phyloP scores from a whole-genome alignment of 2,888 invertebrate genomes.

The Hirtodrosophila trivittata region DNA sequence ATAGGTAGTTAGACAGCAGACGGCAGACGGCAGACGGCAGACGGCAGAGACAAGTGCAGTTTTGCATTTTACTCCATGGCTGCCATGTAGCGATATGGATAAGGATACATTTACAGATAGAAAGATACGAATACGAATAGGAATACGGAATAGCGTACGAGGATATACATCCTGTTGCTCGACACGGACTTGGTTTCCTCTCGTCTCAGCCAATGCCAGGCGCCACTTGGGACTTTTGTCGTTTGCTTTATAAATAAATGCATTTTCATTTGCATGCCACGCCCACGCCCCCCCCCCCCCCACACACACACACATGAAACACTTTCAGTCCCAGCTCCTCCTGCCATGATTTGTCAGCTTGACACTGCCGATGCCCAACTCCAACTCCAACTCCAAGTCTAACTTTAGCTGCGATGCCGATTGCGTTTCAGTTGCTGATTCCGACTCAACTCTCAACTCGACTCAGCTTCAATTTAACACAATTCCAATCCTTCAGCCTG shows the following conservation, averaged over 20 bases:
- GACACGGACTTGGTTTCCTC: slow-evolving; percentile 35
- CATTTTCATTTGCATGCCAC: slow-evolving; percentile 70
- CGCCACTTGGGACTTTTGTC: slow-evolving; percentile 62
- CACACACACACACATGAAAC: slow-evolving; percentile 1
- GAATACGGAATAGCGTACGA: too few relatives aligned
- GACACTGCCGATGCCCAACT: slow-evolving; percentile 29
- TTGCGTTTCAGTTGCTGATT: too few relatives aligned
- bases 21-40: slow-evolving; percentile 38
- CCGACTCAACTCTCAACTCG: background rate
- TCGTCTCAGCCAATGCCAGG: slow-evolving; percentile 11
- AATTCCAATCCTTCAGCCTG: slow-evolving; percentile 5
- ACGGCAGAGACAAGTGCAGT: slow-evolving; percentile 58
- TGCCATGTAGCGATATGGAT: slow-evolving; percentile 53
- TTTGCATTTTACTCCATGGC: slow-evolving; percentile 53
- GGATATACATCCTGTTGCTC: slow-evolving; percentile 66
- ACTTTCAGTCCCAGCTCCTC: background rate
- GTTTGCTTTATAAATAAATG: slow-evolving; percentile 70
- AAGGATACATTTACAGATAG: slow-evolving; percentile 55
- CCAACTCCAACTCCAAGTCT: background rate
- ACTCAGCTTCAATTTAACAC: slow-evolving; percentile 2
- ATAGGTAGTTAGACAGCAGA: slow-evolving; percentile 63
- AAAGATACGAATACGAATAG: slow-evolving; percentile 32
- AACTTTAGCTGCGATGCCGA: background rate
- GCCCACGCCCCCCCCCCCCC: slow-evolving; percentile 9
- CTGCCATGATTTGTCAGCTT: slow-evolving; percentile 61